Base-by-base conservation (phyloP, 1,140 invertebrate species). In the Adoxophyes honmai region DNA sequence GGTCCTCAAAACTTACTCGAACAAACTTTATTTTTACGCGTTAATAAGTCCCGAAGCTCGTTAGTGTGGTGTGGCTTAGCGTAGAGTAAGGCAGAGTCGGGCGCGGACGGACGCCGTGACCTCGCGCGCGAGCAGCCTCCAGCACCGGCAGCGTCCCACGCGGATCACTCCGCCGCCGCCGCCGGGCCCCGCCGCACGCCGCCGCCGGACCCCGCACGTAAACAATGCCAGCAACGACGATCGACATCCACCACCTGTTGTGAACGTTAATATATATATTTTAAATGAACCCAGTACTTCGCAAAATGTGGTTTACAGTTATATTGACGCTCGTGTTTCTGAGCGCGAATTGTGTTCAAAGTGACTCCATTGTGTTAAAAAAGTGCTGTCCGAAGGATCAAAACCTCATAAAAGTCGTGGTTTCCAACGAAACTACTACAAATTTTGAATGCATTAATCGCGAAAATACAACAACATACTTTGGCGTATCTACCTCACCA, bases 121-220 rank as follows among this genome's bases (percentile, higher is more conserved):
- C 65, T 75, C 79, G 81, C 82, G 78, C 79, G 62, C 79, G 62
- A 73, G 69, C 79, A 84, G 78, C 75, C 75, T 81, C 77, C 60
- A 57, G 62, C 67, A 37, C 54, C 54, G 54, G 66, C 11, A 64
- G 64, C 35, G 44, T 42, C 60, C 18, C 59, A 59, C 28, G 58
- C 37, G 64, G 68, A 67, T 70, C 76, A 84, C 72, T 81, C 64
- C 73, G 62, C 66, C 71, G 72, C 61, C 70, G 68, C 54, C 68
- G 60, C 56, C 70, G 69, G 65, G 55, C 64, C 66, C 66, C 60
- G 69, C 39, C 21, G 6, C 60, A 6, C 36, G 13, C 39, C 55
- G 34, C 52, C 59, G 59, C 53, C 60, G 42, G 42, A 51, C 58
- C 39, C 58, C 51, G 48, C 39, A 64, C 66, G 70, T 78, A 83